These are phyloP conservation scores for Panthera leo DNA, from an alignment of 2,113 vertebrate genomes.

Conservation along the genomic window DNA sequence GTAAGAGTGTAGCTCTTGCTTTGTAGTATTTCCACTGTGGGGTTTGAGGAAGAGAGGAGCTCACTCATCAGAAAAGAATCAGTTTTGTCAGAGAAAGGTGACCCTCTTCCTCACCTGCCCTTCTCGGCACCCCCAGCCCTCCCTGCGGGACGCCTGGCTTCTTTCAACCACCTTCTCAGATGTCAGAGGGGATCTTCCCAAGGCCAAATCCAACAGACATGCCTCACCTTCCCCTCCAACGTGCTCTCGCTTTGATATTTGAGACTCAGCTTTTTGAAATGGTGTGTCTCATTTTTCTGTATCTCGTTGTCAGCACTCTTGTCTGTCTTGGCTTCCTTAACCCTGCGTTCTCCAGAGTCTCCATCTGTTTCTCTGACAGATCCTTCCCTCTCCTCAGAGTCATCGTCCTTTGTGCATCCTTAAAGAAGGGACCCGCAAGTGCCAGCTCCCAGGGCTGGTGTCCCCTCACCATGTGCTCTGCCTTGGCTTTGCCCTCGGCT, in stretches of 20 bases:
- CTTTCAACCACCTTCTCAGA: not conserved
- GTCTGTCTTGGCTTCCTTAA: not conserved
- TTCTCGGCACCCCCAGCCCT: not conserved
- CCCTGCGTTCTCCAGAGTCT: not conserved
- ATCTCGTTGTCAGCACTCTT: not conserved
- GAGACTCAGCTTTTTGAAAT: conserved; percentile 4
- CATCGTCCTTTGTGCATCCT: accelerated
- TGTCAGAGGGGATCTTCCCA: not conserved
- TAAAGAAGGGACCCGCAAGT: not conserved
- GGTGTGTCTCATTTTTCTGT: not conserved
- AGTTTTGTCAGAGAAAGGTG: not conserved
- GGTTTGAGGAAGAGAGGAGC: not conserved
- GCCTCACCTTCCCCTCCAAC: not conserved
- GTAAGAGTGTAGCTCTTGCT: not conserved
- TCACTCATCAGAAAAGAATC: not conserved
- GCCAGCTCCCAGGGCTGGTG: not conserved
- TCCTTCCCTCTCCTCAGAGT: not conserved
- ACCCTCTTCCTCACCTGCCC: not conserved
- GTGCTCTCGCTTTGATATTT: conserved; percentile 28
- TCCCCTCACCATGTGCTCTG: not conserved
- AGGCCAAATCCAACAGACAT: not conserved
- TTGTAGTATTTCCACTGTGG: not conserved
- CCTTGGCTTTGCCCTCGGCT: accelerated
- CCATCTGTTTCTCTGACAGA: accelerated
- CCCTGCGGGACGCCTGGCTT: not conserved